These are phyloP conservation scores for Agrochola circellaris DNA, from an alignment of 2,888 invertebrate species.

Conservation along the genomic window DNA sequence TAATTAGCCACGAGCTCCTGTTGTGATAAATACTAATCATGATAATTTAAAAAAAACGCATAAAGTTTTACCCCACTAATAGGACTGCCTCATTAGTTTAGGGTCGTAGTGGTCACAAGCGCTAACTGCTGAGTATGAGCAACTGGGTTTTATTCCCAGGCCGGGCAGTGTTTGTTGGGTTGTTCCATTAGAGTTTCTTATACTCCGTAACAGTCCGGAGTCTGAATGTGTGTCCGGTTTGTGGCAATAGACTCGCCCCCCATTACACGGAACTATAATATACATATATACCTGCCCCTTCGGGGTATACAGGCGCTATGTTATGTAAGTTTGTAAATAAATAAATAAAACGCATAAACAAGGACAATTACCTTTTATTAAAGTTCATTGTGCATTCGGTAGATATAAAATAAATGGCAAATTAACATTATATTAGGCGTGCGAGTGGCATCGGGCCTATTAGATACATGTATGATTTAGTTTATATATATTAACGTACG, in stretches of 20 bases:
- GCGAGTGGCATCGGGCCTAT: slow-evolving; percentile 60
- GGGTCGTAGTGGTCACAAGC: no score
- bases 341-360: slow-evolving; percentile 82
- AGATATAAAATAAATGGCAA: slow-evolving; percentile 83
- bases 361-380: slow-evolving; percentile 89
- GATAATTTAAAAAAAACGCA: no score
- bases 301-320: background rate
- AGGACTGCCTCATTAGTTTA: no score
- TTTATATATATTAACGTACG: slow-evolving; percentile 44
- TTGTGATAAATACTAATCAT: no score
- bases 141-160: no score
- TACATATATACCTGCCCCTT: background rate
- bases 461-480: slow-evolving; percentile 56
- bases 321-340: background rate
- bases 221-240: background rate
- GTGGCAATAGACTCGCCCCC: background rate
- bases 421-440: slow-evolving; percentile 74
- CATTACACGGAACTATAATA: background rate
- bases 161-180: no score
- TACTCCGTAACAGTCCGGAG: no score
- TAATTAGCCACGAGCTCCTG: no score
- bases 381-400: slow-evolving; percentile 89
- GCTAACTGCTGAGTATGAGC: no score
- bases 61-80: no score
- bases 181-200: no score